Conservation (phyloP, 1,140 invertebrate genomes). For the Zaprionus vittiger region DNA sequence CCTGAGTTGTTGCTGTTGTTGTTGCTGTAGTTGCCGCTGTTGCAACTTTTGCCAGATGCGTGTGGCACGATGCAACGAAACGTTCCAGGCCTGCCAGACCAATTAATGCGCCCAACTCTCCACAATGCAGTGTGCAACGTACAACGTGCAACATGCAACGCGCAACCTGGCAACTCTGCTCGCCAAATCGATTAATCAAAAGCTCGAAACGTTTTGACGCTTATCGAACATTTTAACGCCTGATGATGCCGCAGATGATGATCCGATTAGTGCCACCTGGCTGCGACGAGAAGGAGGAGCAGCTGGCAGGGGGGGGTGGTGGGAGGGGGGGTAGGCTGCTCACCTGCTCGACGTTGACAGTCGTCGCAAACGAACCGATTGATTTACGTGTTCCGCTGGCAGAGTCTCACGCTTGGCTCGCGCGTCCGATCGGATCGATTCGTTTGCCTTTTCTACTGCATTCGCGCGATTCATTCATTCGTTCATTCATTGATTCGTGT, state of each 20-base stretch:
- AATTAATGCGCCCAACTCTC: slow-evolving; percentile 40
- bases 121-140: not conserved
- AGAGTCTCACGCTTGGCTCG: slow-evolving; percentile 42
- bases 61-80: slow-evolving; percentile 41
- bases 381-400: slow-evolving; percentile 53
- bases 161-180: slow-evolving; percentile 2
- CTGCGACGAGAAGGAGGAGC: not conserved
- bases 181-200: slow-evolving; percentile 43
- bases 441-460: slow-evolving; percentile 33
- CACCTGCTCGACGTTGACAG: not conserved
- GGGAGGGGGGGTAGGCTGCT: not conserved
- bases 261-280: slow-evolving; percentile 15
- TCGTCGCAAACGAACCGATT: slow-evolving; percentile 12
- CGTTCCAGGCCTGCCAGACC: slow-evolving; percentile 25
- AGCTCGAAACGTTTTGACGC: slow-evolving; percentile 35
- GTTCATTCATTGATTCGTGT: slow-evolving; percentile 33
- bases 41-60: slow-evolving; percentile 43
- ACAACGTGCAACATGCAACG: slow-evolving; percentile 11
- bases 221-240: slow-evolving; percentile 45
- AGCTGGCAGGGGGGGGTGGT: not conserved
- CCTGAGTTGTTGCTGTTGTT: slow-evolving; percentile 40
- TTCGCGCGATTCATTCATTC: slow-evolving; percentile 36
- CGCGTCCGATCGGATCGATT: slow-evolving; percentile 10
- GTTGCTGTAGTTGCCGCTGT: not conserved
- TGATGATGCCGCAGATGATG: slow-evolving; percentile 37